Evolutionary conservation across 1,140 invertebrate species (phyloP), one percentile per base, ranked within the genome.

Genomic region (Vanessa tameamea): DNA sequence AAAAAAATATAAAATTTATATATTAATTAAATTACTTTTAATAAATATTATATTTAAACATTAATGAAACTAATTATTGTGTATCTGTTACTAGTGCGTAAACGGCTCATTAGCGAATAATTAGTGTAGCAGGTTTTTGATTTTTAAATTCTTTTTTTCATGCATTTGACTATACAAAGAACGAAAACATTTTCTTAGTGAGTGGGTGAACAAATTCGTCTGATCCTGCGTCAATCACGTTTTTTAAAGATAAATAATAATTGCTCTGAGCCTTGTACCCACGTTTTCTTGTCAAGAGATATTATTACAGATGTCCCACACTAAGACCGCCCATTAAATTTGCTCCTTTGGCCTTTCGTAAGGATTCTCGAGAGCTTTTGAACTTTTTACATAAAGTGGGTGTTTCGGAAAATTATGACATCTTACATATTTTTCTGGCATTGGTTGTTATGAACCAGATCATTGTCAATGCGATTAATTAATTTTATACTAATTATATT

Each of bases 181-280:
- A 43, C 37, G 37, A 86, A 86, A 47, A 11, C 4, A 16, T 64
- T 66, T 66, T 66, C 20, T 51, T 51, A 50, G 5, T n/a, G 47
- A 51, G 64, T 66, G 23, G 48, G 48, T 51, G 20, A 37, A 31
- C 11, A 13, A 66, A 26, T 51, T 26, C 23, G 0, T 66, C 64
- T 66, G 23, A 53, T 66, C 14, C 47, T 66, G 16, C 20, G 26
- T 26, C 48, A 66, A 31, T 37, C 13, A 31, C 26, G 20, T 31
- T 66, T 51, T 66, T 66, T 66, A 23, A 66, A 31, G 64, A 51
- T 47, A 15, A 47, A 64, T 69, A 57, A 69, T 63, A 69, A 69
- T 63, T 63, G 53, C 53, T 57, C 57, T 14, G 47, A 69, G 57
- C 47, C 20, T 16, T 14, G 16, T 57, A 48, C 68, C 68, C 68